phyloP scores from a whole-genome alignment of 1,140 invertebrate genomes.

The Agraylea sexmaculata region DNA sequence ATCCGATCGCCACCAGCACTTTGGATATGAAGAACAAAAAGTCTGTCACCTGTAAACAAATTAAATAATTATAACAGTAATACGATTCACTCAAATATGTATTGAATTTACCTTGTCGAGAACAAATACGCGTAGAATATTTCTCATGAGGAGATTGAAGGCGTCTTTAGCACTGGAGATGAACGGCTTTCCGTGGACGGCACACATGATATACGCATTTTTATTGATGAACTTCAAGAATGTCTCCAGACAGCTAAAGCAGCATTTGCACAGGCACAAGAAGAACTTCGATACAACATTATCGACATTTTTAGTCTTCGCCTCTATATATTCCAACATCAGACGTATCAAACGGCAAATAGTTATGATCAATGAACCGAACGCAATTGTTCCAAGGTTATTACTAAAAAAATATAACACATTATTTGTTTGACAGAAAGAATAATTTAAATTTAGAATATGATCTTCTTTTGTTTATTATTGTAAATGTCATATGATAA shows the following conservation, averaged over 20 bases:
- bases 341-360: constrained; percentile 80
- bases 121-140: constrained; percentile 76
- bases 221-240: constrained; percentile 76
- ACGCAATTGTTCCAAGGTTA: constrained; percentile 87
- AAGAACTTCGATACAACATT: constrained; percentile 63
- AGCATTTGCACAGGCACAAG: constrained; percentile 75
- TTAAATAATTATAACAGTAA: constrained; percentile 5
- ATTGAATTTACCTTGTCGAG: constrained; percentile 63
- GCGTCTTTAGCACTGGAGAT: constrained; percentile 79
- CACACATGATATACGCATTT: constrained; percentile 96
- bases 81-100: constrained; percentile 1
- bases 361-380: constrained; percentile 85
- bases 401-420: constrained; percentile 46
- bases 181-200: constrained; percentile 88
- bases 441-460: not conserved
- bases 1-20: constrained; percentile 62
- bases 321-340: constrained; percentile 74
- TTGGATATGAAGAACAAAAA: constrained; percentile 88
- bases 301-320: constrained; percentile 68
- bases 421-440: not conserved
- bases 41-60: constrained; percentile 57
- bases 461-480: no score
- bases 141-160: constrained; percentile 81
- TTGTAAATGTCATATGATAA: no score
- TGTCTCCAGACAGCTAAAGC: constrained; percentile 84